Evolutionary conservation across 2,888 invertebrate species (phyloP).

Genomic region (Pristionchus japonicus): DNA sequence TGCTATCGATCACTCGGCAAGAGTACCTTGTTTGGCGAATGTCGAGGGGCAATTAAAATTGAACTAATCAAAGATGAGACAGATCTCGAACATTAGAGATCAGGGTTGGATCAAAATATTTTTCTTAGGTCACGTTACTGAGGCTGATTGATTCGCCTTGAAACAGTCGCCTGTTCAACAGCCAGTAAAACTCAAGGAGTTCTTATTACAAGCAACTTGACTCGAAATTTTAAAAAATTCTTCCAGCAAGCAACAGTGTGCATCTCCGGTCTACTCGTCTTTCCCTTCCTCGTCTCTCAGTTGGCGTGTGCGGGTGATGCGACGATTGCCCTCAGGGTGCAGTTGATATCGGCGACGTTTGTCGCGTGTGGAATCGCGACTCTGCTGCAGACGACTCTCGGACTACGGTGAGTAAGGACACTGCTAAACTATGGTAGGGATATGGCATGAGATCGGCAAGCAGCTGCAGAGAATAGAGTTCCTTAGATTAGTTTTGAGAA

Average conservation of each 20-base stretch:
- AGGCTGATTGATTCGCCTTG: background rate
- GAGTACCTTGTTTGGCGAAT: background rate
- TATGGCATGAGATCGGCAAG: too few relatives aligned
- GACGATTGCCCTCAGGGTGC: constrained; percentile 64
- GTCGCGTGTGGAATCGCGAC: constrained; percentile 69
- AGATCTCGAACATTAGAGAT: background rate
- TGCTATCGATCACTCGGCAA: background rate
- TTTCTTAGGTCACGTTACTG: background rate
- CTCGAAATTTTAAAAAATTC: background rate
- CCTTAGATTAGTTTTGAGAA: too few relatives aligned
- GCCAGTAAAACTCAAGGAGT: background rate
- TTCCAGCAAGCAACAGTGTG: constrained; percentile 69
- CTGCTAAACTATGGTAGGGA: too few relatives aligned
- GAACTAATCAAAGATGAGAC: background rate
- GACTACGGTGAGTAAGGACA: constrained; percentile 65
- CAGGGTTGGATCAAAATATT: background rate
- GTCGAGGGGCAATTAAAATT: background rate
- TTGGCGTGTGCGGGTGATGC: constrained; percentile 65
- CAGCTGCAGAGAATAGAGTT: too few relatives aligned
- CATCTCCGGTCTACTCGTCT: constrained; percentile 68
- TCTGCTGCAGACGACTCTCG: constrained; percentile 68
- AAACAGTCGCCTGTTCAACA: background rate
- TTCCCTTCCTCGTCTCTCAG: constrained; percentile 67
- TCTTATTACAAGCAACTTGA: background rate
- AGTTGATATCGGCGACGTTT: constrained; percentile 69